Evolutionary conservation across 2,888 invertebrate species (phyloP).

Genomic region (Aphidius colemani): DNA sequence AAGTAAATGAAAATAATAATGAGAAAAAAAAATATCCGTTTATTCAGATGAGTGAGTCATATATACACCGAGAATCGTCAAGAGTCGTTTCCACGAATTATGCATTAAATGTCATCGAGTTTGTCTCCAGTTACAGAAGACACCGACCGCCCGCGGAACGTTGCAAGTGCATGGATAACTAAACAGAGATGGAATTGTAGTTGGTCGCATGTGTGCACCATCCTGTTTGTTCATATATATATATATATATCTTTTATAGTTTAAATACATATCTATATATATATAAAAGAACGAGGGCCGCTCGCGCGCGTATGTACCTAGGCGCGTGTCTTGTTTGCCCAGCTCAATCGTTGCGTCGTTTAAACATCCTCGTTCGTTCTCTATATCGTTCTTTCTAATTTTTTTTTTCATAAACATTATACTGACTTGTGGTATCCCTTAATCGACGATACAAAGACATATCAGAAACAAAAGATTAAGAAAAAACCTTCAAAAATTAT

Average conservation of each 20-base stretch:
- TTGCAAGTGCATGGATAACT: conserved; percentile 18
- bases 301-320: conserved; percentile 25
- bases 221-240: not conserved
- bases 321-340: conserved; percentile 30
- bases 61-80: not conserved
- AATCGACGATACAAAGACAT: conserved; percentile 19
- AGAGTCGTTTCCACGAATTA: conserved; percentile 20
- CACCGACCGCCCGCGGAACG: conserved; percentile 24
- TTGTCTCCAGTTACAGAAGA: conserved; percentile 15
- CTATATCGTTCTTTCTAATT: conserved; percentile 29
- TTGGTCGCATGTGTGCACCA: conserved; percentile 13
- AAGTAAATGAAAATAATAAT: too few relatives aligned
- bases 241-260: not conserved
- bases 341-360: conserved; percentile 29
- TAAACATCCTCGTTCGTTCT: conserved; percentile 32
- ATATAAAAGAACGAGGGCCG: conserved; percentile 18
- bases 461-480: not conserved
- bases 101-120: conserved; percentile 23
- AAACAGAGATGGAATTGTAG: conserved; percentile 3
- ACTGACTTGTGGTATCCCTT: conserved; percentile 15
- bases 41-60: too few relatives aligned
- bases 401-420: conserved; percentile 22
- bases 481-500: not conserved
- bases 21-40: not conserved
- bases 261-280: conserved; percentile 23